These are phyloP conservation scores for Neotragus moschatus DNA, from an alignment of 2,113 vertebrate genomes.

Conservation along the genomic window DNA sequence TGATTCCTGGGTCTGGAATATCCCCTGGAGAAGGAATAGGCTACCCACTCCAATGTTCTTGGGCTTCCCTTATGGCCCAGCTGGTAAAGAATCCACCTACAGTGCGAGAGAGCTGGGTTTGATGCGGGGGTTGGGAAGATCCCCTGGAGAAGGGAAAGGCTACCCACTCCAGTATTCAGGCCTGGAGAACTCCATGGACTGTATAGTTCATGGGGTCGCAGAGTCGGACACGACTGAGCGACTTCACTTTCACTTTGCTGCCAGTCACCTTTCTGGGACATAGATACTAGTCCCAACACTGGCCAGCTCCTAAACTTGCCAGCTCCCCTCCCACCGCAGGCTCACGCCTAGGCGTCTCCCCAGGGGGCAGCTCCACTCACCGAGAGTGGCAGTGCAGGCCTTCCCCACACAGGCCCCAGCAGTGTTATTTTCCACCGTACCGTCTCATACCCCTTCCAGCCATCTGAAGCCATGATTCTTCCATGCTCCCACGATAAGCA, in stretches of 20 bases:
- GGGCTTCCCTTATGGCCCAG: too few relatives aligned
- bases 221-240: not conserved
- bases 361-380: not conserved
- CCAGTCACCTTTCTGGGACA: not conserved
- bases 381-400: too few relatives aligned
- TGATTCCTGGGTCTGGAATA: too few relatives aligned
- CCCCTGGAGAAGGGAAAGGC: not conserved
- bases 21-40: too few relatives aligned
- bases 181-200: not conserved
- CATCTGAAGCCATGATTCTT: not conserved
- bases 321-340: fast-evolving
- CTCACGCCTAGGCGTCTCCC: not conserved
- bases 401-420: fast-evolving
- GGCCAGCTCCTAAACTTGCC: fast-evolving
- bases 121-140: not conserved
- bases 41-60: too few relatives aligned
- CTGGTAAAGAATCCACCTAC: too few relatives aligned
- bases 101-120: not conserved
- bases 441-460: not conserved
- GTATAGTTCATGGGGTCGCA: not conserved
- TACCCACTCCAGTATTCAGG: not conserved
- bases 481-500: fast-evolving
- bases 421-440: not conserved
- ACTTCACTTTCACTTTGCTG: not conserved
- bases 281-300: too few relatives aligned